Percentiles rank a stretch among this genome's conserved stretches.
phyloP scores from a whole-genome alignment of 35 echinoderm and acorn worm species.

The Lytechinus pictus region DNA sequence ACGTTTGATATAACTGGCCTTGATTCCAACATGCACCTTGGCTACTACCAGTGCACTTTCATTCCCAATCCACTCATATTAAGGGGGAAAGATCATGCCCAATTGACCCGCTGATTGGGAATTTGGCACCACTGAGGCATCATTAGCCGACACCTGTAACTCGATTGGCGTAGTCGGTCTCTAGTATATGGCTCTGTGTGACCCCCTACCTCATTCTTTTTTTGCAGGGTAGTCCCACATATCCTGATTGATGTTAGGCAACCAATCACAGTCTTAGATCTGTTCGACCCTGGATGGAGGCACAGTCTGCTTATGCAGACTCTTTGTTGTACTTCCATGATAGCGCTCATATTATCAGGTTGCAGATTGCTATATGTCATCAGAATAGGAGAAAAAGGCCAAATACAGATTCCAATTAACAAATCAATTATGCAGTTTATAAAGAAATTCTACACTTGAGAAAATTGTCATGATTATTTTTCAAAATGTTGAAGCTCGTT shows the following conservation, averaged over 20 bases:
- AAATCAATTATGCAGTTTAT: too few species aligned
- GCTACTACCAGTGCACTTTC: background rate
- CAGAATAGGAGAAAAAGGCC: too few species aligned
- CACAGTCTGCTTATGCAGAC: background rate
- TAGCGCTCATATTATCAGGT: too few species aligned
- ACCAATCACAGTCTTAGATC: background rate
- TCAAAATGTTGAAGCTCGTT: too few species aligned
- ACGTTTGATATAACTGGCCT: background rate
- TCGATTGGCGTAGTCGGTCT: background rate
- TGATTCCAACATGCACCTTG: background rate
- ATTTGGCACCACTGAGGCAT: background rate
- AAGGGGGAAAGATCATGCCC: background rate
- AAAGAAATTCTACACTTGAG: too few species aligned
- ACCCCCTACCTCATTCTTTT: background rate
- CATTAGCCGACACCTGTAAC: background rate
- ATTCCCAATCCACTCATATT: background rate
- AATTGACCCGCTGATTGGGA: background rate
- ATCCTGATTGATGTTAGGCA: background rate
- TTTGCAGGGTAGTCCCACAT: background rate
- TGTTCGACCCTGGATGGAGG: background rate
- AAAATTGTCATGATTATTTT: too few species aligned
- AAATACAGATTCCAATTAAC: too few species aligned
- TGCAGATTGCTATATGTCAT: too few species aligned
- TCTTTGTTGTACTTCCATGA: background rate
- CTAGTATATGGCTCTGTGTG: background rate